These are phyloP conservation scores for Ariopsis seemanni DNA, from an alignment of 2,113 vertebrate genomes.

Conservation along the genomic window DNA sequence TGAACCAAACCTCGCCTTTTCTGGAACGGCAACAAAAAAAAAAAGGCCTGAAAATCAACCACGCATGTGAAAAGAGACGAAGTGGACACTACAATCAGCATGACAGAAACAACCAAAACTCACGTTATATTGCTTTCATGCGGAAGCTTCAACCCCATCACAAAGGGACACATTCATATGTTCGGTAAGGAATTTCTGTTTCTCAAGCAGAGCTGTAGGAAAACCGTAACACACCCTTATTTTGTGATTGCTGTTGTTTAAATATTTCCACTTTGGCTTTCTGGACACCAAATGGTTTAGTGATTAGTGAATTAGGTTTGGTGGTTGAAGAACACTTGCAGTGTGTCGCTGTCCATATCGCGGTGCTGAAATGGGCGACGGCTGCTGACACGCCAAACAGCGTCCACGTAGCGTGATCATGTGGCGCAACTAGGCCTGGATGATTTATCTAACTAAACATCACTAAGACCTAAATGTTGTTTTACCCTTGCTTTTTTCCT, in stretches of 20 bases:
- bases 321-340: neutral
- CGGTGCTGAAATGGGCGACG: slow-evolving; percentile 62
- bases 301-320: neutral
- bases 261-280: neutral
- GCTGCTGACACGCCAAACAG: slow-evolving; percentile 3
- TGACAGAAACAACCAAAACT: slow-evolving; percentile 89
- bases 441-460: neutral
- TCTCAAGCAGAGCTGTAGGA: neutral
- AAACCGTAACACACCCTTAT: neutral
- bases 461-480: neutral
- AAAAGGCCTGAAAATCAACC: slow-evolving; percentile 33
- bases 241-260: neutral
- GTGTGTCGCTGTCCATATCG: slow-evolving; percentile 49
- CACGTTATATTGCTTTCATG: slow-evolving; percentile 95
- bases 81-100: slow-evolving; percentile 57
- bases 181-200: slow-evolving; percentile 80
- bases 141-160: slow-evolving; percentile 97
- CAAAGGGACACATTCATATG: slow-evolving; percentile 96
- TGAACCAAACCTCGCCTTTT: slow-evolving; percentile 71
- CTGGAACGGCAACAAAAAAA: slow-evolving; percentile 59
- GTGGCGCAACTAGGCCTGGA: neutral
- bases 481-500: too few species aligned
- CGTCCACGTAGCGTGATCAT: slow-evolving; percentile 3
- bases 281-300: neutral
- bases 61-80: slow-evolving; percentile 32